These are phyloP conservation scores for Adelphocoris suturalis DNA, from an alignment of 2,888 invertebrate genomes.

Conservation along the genomic window DNA sequence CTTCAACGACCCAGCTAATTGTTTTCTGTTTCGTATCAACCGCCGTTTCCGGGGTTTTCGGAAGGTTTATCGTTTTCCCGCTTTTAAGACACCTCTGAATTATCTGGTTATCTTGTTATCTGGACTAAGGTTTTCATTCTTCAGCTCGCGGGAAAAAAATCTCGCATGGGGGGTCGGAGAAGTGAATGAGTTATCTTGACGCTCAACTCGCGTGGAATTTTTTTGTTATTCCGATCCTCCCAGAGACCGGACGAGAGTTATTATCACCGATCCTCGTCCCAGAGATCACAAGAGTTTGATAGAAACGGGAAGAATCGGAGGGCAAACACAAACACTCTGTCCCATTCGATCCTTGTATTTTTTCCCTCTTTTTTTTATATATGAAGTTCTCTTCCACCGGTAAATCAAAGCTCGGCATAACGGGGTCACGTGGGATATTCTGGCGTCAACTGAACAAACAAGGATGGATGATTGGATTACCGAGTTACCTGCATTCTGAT, in stretches of 20 bases:
- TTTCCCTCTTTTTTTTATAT: background rate
- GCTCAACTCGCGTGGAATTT: background rate
- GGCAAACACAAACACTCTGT: conserved; percentile 4
- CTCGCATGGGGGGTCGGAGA: background rate
- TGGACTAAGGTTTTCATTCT: background rate
- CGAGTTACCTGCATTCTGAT: background rate
- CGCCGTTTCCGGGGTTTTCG: background rate
- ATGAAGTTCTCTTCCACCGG: background rate
- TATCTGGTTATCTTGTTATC: background rate
- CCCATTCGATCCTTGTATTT: background rate
- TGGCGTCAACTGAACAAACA: conserved; percentile 11
- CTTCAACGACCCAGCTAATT: conserved; percentile 7
- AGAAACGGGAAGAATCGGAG: conserved; percentile 28
- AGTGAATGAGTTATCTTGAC: conserved; percentile 8
- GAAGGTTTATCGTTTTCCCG: background rate
- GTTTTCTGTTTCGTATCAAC: background rate
- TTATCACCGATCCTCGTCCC: conserved; percentile 13
- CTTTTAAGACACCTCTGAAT: background rate
- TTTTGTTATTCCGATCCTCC: background rate
- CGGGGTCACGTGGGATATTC: conserved; percentile 7
- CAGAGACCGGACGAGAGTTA: conserved; percentile 5
- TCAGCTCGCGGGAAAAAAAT: background rate
- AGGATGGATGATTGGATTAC: background rate
- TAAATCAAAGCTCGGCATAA: background rate
- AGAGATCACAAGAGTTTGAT: conserved; percentile 4